These are phyloP conservation scores for Spermophilus dauricus DNA, from an alignment of 2,113 vertebrate species.

Conservation along the genomic window DNA sequence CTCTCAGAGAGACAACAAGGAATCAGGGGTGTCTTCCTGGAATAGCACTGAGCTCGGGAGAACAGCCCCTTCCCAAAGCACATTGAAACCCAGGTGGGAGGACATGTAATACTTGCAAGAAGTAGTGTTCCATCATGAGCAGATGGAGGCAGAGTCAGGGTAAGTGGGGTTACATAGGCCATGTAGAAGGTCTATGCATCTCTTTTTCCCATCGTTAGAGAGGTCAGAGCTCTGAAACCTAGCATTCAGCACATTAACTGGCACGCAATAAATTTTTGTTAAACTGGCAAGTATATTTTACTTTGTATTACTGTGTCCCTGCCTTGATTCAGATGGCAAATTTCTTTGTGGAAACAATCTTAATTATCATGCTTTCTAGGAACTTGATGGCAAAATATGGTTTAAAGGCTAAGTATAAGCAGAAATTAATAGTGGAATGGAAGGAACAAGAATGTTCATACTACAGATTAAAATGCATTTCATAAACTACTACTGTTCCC, in stretches of 20 bases:
- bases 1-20: not conserved
- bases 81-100: not conserved
- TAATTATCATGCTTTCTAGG: not conserved
- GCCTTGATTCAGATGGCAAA: not conserved
- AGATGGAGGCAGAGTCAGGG: not conserved
- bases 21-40: not conserved
- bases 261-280: not conserved
- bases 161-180: not conserved
- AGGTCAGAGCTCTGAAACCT: not conserved
- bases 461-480: constrained; percentile 39
- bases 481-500: not conserved
- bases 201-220: not conserved
- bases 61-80: too few relatives aligned
- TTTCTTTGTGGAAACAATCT: not conserved
- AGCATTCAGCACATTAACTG: not conserved
- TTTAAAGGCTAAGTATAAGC: not conserved
- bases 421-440: not conserved
- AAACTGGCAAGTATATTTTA: not conserved
- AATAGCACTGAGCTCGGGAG: not conserved
- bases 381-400: not conserved
- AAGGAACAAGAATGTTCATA: not conserved
- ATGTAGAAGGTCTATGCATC: not conserved
- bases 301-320: not conserved
- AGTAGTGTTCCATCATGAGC: not conserved
- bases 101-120: not conserved